A percentile compares a stretch with the other conserved stretches of the same genome.
Evolutionary conservation across 2,888 invertebrate genomes (phyloP).

Genomic region (Endomychus coccineus): DNA sequence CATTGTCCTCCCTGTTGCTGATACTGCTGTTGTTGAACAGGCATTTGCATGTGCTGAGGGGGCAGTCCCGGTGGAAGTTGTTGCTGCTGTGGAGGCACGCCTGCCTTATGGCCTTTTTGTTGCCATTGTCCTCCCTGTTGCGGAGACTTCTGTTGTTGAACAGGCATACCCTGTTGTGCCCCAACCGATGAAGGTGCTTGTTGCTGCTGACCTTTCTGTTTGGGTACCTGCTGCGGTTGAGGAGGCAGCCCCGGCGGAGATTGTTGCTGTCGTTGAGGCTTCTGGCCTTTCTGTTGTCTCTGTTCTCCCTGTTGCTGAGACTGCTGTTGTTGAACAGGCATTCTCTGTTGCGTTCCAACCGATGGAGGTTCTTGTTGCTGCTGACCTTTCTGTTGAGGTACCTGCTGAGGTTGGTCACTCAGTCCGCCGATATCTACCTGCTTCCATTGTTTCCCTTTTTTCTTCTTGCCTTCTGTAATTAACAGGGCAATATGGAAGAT

Average conservation of each 20-base stretch:
- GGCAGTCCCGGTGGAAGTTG: constrained; percentile 1
- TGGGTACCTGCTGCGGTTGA: constrained; percentile 12
- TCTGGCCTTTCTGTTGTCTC: constrained; percentile 1
- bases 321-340: constrained; percentile 1
- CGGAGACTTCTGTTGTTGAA: neutral
- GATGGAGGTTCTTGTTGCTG: constrained; percentile 8
- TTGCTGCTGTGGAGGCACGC: constrained; percentile 4
- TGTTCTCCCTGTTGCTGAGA: constrained; percentile 5
- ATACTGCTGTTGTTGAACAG: constrained; percentile 1
- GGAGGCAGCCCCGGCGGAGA: constrained; percentile 2
- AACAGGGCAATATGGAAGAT: too few relatives aligned
- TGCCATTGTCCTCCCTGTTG: neutral
- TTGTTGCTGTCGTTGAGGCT: constrained; percentile 11
- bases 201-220: constrained; percentile 9
- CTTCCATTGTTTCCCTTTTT: too few relatives aligned
- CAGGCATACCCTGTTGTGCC: too few relatives aligned
- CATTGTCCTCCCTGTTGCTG: constrained; percentile 6
- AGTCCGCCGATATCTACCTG: too few relatives aligned
- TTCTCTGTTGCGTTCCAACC: neutral
- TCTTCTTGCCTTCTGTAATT: too few relatives aligned
- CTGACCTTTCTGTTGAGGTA: constrained; percentile 9
- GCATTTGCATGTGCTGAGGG: neutral
- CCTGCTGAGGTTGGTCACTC: constrained; percentile 9
- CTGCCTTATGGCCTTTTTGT: neutral
- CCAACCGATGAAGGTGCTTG: too few relatives aligned